Conservation (phyloP, 2,797 vertebrate genomes). For the Ciconia nigra region DNA sequence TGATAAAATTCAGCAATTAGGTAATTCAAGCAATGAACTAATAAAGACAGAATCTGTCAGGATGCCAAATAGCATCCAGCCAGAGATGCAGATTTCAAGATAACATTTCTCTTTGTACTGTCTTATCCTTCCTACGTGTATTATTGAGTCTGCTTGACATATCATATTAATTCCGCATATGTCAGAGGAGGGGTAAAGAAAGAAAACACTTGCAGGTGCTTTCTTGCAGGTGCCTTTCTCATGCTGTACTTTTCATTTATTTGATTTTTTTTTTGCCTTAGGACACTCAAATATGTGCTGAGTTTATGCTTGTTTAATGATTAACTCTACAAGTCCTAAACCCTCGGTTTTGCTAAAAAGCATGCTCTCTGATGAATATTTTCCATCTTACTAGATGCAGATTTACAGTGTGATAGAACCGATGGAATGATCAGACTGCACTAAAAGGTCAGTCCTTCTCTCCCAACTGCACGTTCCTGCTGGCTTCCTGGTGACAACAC, state of each 20-base stretch:
- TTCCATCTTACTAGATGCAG: background rate
- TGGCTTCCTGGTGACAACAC: background rate
- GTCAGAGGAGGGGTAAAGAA: background rate
- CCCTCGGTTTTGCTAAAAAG: background rate
- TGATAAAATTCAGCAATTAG: background rate
- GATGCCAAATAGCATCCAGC: background rate
- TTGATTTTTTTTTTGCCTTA: background rate
- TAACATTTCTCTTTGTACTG: background rate
- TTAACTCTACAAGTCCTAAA: background rate
- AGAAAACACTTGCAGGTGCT: background rate
- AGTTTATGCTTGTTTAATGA: background rate
- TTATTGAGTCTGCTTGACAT: background rate
- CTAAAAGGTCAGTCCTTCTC: background rate
- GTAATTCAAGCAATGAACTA: background rate
- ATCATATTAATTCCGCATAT: background rate
- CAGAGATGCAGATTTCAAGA: background rate
- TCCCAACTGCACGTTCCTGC: background rate
- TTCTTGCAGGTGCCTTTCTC: background rate
- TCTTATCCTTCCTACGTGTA: background rate
- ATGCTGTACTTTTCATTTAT: background rate
- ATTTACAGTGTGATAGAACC: background rate
- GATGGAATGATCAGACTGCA: background rate
- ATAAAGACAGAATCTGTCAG: background rate
- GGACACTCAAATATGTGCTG: background rate
- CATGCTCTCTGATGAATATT: background rate